Conservation (phyloP, 1,140 invertebrate genomes). For the Venturia canescens region DNA sequence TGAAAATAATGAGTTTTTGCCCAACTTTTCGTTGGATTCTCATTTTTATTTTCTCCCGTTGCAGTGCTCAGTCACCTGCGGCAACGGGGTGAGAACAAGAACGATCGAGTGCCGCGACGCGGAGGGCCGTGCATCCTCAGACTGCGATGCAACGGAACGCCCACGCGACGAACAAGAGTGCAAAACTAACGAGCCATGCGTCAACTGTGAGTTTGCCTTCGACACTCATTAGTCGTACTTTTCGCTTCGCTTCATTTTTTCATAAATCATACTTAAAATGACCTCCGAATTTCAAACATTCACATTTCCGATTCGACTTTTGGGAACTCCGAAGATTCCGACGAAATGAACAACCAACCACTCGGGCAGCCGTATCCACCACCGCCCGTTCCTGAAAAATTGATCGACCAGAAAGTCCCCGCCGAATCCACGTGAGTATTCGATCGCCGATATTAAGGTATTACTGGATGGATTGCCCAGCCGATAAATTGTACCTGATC, state of each 20-base stretch:
- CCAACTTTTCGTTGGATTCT: not conserved
- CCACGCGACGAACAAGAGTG: conserved; percentile 75
- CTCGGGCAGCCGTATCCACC: conserved; percentile 84
- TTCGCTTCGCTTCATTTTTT: not conserved
- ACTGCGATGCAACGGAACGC: conserved; percentile 75
- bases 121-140: conserved; percentile 74
- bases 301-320: not conserved
- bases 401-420: conserved; percentile 84
- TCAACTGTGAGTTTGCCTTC: conserved; percentile 67
- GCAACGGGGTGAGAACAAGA: conserved; percentile 88
- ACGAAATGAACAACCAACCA: conserved; percentile 80
- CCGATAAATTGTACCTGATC: too few species aligned
- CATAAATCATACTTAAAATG: not conserved
- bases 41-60: conserved; percentile 47
- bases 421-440: conserved; percentile 86
- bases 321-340: conserved; percentile 59
- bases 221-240: conserved; percentile 25
- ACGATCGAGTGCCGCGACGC: conserved; percentile 87
- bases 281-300: conserved; percentile 2
- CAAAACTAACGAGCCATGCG: conserved; percentile 68
- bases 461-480: too few species aligned
- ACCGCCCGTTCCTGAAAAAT: conserved; percentile 81
- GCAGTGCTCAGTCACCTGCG: conserved; percentile 93
- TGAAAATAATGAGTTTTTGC: not conserved
- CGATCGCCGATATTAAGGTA: too few species aligned